A percentile compares a stretch with the other conserved stretches of the same genome.
Conservation (phyloP, 2,113 vertebrate genomes). For the Actenoides hombroni region DNA sequence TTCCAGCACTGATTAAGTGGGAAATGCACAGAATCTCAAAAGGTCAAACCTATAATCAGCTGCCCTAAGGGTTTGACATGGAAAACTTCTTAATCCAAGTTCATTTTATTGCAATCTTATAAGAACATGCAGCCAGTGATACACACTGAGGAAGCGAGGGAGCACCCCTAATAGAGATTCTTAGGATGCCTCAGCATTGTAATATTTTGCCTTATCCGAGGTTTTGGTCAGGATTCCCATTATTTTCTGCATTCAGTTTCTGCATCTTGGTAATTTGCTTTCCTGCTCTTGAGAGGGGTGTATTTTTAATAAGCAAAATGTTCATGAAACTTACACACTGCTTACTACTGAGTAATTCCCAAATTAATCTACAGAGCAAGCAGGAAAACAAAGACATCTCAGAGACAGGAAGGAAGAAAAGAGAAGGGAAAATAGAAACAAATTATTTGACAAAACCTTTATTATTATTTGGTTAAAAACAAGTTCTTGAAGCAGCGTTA, state of each 20-base stretch:
- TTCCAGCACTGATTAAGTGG: slow-evolving; percentile 84
- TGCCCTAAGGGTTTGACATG: slow-evolving; percentile 73
- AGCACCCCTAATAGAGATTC: neutral
- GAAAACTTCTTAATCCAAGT: slow-evolving; percentile 77
- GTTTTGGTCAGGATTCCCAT: neutral
- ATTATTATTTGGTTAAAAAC: neutral
- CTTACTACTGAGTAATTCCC: neutral
- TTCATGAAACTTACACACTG: neutral
- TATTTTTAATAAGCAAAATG: neutral
- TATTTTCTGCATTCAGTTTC: neutral
- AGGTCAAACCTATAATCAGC: slow-evolving; percentile 85
- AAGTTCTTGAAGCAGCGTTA: neutral
- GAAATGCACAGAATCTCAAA: slow-evolving; percentile 82
- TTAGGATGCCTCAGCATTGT: neutral
- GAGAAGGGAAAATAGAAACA: neutral
- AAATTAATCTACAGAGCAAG: neutral
- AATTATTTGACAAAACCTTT: neutral
- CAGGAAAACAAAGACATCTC: neutral
- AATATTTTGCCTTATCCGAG: neutral
- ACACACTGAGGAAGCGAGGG: neutral
- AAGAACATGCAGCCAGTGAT: slow-evolving; percentile 53
- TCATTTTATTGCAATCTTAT: slow-evolving; percentile 68
- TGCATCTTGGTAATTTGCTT: slow-evolving; percentile 6
- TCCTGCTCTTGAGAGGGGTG: neutral
- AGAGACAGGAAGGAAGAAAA: neutral